A percentile compares a stretch with the other conserved stretches of the same genome.
phyloP scores from a whole-genome alignment of 2,888 invertebrate species.

The Branchellion lobata region DNA sequence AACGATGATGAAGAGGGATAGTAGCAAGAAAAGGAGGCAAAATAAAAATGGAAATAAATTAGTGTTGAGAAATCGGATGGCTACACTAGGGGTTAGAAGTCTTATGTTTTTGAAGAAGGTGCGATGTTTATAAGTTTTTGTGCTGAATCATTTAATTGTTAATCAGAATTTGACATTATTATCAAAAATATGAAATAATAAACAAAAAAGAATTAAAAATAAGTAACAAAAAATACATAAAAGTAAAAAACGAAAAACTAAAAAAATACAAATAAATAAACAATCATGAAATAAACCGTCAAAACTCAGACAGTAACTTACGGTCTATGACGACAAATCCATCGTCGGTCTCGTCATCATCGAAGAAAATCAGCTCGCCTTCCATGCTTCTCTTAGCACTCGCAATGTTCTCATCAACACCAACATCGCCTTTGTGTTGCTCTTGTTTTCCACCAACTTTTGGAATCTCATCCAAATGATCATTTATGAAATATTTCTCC shows the following conservation, averaged over 20 bases:
- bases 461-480: neutral
- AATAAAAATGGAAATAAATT: neutral
- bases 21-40: too few species aligned
- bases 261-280: neutral
- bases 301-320: too few species aligned
- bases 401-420: constrained; percentile 13
- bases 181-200: too few species aligned
- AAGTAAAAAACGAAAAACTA: neutral
- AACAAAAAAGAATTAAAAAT: too few species aligned
- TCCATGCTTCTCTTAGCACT: neutral
- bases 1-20: neutral
- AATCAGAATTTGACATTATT: too few species aligned
- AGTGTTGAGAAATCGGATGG: neutral
- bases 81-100: too few species aligned
- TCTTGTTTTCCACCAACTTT: too few species aligned
- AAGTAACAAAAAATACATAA: too few species aligned
- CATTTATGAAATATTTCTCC: neutral
- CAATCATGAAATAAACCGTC: too few species aligned
- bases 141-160: too few species aligned
- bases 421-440: neutral
- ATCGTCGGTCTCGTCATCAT: constrained; percentile 18
- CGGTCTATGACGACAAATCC: constrained; percentile 12
- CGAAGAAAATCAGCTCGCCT: neutral
- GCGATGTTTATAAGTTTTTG: too few species aligned
- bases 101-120: too few species aligned